Percentiles rank a stretch among this genome's conserved stretches.
phyloP scores from a whole-genome alignment of 2,113 vertebrate genomes.

The Mugil cephalus region DNA sequence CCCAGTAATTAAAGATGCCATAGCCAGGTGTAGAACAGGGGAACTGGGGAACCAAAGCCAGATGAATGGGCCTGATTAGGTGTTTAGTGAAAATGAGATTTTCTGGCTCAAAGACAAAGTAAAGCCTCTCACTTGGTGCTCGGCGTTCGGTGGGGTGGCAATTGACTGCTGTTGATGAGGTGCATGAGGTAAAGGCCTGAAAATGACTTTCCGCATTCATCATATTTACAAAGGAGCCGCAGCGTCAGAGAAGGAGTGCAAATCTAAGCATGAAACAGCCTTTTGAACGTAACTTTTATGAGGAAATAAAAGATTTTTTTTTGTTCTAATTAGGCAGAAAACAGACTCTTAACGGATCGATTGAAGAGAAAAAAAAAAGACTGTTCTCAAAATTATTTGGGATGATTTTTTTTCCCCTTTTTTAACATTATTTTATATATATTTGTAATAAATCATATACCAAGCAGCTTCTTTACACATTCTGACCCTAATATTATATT shows the following conservation, averaged over 20 bases:
- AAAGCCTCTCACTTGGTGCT: slow-evolving; percentile 74
- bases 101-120: slow-evolving; percentile 81
- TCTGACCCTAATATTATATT: too few species aligned
- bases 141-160: slow-evolving; percentile 66
- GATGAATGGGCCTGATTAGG: slow-evolving; percentile 88
- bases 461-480: not conserved
- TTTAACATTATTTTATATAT: too few species aligned
- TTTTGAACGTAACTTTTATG: slow-evolving; percentile 33
- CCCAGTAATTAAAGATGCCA: slow-evolving; percentile 85
- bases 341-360: not conserved
- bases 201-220: slow-evolving; percentile 76
- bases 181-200: slow-evolving; percentile 76
- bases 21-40: slow-evolving; percentile 81
- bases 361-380: too few species aligned
- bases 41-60: slow-evolving; percentile 75
- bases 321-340: slow-evolving; percentile 51
- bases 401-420: too few species aligned
- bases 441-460: not conserved
- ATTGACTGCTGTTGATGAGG: slow-evolving; percentile 82
- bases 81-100: slow-evolving; percentile 85
- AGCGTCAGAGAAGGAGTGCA: slow-evolving; percentile 19
- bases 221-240: slow-evolving; percentile 66
- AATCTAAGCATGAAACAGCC: slow-evolving; percentile 51
- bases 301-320: slow-evolving; percentile 14
- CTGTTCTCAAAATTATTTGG: too few species aligned